Conservation (phyloP, 2,113 vertebrate species). For the Callionymus lyra region DNA sequence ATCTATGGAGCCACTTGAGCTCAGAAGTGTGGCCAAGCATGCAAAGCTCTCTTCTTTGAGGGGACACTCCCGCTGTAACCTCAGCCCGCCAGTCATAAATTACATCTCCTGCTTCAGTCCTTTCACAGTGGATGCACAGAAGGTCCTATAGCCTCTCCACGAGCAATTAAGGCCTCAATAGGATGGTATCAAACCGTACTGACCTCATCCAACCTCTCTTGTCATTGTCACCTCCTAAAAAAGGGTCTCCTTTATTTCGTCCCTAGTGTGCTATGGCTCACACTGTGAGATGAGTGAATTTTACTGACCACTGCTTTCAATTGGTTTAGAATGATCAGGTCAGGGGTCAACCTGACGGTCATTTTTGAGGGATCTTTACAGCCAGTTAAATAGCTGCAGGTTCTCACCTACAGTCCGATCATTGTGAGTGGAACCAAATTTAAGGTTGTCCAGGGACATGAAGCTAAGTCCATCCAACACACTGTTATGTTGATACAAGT, state of each 20-base stretch:
- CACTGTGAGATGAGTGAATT: slow-evolving; percentile 17
- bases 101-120: slow-evolving; percentile 37
- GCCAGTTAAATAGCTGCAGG: slow-evolving; percentile 16
- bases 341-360: slow-evolving; percentile 32
- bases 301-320: slow-evolving; percentile 33
- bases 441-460: too few relatives aligned
- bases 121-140: slow-evolving; percentile 61
- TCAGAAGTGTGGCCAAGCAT: slow-evolving; percentile 45
- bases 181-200: slow-evolving; percentile 55
- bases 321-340: slow-evolving; percentile 32
- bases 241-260: slow-evolving; percentile 34
- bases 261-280: slow-evolving; percentile 38
- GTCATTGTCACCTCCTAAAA: slow-evolving; percentile 57
- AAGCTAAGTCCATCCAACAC: too few relatives aligned
- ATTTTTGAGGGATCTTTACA: slow-evolving; percentile 35
- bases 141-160: slow-evolving; percentile 54
- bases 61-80: slow-evolving; percentile 47
- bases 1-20: slow-evolving; percentile 51
- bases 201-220: slow-evolving; percentile 53
- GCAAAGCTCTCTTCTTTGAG: slow-evolving; percentile 54
- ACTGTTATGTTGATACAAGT: too few relatives aligned
- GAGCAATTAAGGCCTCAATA: slow-evolving; percentile 58
- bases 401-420: slow-evolving; percentile 1
- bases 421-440: too few relatives aligned
- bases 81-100: slow-evolving; percentile 62